A percentile compares a stretch with the other conserved stretches of the same genome.
These are phyloP conservation scores for Heterodera carotae DNA, from an alignment of 1,140 invertebrate genomes.

Conservation along the genomic window DNA sequence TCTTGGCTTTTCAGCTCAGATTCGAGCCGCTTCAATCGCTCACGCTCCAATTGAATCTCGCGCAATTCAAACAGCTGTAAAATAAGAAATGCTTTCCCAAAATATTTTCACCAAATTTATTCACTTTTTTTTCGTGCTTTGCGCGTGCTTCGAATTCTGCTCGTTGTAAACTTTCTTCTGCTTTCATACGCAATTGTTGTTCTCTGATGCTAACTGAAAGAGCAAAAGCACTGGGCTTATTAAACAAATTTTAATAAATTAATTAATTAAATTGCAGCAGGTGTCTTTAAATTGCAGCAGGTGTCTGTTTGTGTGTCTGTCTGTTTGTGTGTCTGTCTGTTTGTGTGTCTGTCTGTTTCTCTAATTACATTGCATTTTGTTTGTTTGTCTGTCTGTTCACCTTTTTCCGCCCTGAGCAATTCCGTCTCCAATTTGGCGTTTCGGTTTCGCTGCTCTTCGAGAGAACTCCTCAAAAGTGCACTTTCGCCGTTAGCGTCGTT, in stretches of 20 bases:
- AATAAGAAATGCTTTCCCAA: too few relatives aligned
- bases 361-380: background rate
- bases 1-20: background rate
- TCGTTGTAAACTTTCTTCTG: background rate
- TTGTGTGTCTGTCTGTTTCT: too few relatives aligned
- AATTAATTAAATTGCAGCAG: too few relatives aligned
- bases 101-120: background rate
- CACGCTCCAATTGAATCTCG: background rate
- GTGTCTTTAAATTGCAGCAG: too few relatives aligned
- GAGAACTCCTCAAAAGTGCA: background rate
- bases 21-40: background rate
- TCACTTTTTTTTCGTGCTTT: background rate
- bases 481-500: constrained; percentile 13
- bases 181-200: background rate
- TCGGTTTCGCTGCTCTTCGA: constrained; percentile 17
- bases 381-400: background rate
- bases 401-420: background rate
- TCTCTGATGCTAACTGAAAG: background rate
- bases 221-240: background rate
- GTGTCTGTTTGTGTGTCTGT: too few relatives aligned
- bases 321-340: too few relatives aligned
- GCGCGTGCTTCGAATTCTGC: background rate
- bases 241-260: too few relatives aligned
- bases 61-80: background rate
- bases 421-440: constrained; percentile 21